Percentiles rank a stretch among this genome's conserved stretches.
These are phyloP conservation scores for Trachemys scripta DNA, from an alignment of 2,113 vertebrate species.

Conservation along the genomic window DNA sequence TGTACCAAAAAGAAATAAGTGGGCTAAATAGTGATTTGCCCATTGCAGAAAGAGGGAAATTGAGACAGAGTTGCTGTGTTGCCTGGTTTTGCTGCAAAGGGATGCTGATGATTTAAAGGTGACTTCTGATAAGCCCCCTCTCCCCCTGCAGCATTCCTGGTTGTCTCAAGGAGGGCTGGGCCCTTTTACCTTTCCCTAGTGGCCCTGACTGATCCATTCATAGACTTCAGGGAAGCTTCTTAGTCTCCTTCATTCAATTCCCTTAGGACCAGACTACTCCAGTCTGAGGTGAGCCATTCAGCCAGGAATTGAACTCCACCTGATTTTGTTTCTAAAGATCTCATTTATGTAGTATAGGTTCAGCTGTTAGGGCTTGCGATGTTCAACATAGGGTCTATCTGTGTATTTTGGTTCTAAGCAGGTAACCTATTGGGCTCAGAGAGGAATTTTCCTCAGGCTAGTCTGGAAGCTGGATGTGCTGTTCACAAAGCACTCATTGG, in stretches of 20 bases:
- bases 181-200: not conserved
- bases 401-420: not conserved
- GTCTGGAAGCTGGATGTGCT: not conserved
- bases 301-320: not conserved
- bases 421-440: not conserved
- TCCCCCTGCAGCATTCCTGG: not conserved
- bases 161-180: not conserved
- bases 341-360: not conserved
- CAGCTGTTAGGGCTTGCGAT: not conserved
- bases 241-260: not conserved
- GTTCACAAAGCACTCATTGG: not conserved
- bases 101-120: not conserved
- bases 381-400: not conserved
- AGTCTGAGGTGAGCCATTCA: not conserved
- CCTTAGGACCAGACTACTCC: not conserved
- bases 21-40: not conserved
- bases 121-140: not conserved
- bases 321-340: not conserved
- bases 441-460: not conserved
- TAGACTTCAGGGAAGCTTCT: not conserved
- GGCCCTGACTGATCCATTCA: not conserved
- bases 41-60: not conserved
- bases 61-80: not conserved
- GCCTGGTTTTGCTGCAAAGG: not conserved
- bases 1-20: not conserved